A percentile compares a stretch with the other conserved stretches of the same genome.
Conservation (phyloP, 2,113 vertebrate genomes). For the Aspiorhynchus laticeps region DNA sequence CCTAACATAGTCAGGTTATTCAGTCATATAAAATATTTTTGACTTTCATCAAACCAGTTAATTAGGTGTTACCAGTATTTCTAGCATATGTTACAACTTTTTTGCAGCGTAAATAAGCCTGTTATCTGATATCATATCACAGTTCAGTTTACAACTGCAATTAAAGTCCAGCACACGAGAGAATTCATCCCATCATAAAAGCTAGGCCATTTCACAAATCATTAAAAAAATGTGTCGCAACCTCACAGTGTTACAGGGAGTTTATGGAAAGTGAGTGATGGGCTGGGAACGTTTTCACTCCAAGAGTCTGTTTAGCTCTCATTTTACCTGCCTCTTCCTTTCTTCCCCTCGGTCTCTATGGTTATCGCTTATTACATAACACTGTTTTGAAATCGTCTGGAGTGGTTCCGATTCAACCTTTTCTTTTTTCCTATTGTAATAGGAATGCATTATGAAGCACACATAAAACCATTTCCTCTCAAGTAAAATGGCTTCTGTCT, state of each 20-base stretch:
- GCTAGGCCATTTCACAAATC: background rate
- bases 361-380: constrained; percentile 9
- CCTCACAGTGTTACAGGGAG: background rate
- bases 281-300: background rate
- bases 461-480: constrained; percentile 7
- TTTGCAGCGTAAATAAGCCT: background rate
- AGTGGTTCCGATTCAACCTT: constrained; percentile 10
- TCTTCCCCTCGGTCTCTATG: constrained; percentile 1
- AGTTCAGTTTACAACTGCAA: background rate
- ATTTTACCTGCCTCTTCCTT: background rate
- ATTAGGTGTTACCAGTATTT: background rate
- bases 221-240: background rate
- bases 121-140: background rate
- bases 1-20: background rate
- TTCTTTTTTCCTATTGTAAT: background rate
- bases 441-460: background rate
- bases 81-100: background rate
- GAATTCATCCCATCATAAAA: background rate
- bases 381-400: constrained; percentile 15
- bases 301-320: background rate
- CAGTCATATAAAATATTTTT: background rate
- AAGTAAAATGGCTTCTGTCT: background rate
- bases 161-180: background rate
- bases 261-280: background rate
- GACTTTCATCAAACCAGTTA: background rate